Evolutionary conservation across 1,140 invertebrate genomes (phyloP).

Genomic region (Linepithema humile): DNA sequence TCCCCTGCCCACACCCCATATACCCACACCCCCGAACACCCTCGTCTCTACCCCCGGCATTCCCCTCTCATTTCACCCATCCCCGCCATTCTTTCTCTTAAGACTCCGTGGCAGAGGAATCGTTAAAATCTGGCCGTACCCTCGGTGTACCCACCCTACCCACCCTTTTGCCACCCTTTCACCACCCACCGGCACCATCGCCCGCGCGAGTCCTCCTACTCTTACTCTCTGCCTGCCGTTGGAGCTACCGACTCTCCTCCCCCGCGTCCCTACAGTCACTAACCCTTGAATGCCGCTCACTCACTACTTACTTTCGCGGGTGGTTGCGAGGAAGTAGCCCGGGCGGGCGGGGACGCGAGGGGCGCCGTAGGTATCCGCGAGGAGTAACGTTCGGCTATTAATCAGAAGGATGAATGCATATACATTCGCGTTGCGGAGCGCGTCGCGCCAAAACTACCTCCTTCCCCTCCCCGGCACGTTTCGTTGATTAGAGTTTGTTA

Average conservation of each 20-base stretch:
- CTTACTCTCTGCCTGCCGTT: conserved; percentile 59
- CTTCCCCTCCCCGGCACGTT: no score
- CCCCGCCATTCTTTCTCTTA: conserved; percentile 85
- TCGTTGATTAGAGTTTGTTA: conserved; percentile 19
- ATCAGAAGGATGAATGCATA: conserved; percentile 64
- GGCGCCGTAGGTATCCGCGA: conserved; percentile 46
- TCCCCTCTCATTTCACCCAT: conserved; percentile 79
- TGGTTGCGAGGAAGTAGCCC: conserved; percentile 66
- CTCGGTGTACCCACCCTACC: conserved; percentile 75
- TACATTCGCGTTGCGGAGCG: neutral
- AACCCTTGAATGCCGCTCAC: conserved; percentile 82
- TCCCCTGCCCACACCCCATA: conserved; percentile 54
- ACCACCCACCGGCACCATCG: conserved; percentile 58
- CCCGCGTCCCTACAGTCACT: conserved; percentile 73
- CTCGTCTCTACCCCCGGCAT: conserved; percentile 71
- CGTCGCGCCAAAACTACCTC: neutral
- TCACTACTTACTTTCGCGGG: conserved; percentile 81
- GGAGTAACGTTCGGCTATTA: conserved; percentile 69
- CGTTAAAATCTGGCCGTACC: conserved; percentile 85
- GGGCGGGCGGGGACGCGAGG: conserved; percentile 63
- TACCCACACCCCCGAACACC: conserved; percentile 61
- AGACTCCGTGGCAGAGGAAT: conserved; percentile 85
- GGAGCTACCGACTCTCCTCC: conserved; percentile 55
- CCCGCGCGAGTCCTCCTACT: conserved; percentile 59
- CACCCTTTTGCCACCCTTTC: conserved; percentile 60